Base-by-base conservation (phyloP, 2,113 vertebrate genomes). In the Etheostoma cragini region DNA sequence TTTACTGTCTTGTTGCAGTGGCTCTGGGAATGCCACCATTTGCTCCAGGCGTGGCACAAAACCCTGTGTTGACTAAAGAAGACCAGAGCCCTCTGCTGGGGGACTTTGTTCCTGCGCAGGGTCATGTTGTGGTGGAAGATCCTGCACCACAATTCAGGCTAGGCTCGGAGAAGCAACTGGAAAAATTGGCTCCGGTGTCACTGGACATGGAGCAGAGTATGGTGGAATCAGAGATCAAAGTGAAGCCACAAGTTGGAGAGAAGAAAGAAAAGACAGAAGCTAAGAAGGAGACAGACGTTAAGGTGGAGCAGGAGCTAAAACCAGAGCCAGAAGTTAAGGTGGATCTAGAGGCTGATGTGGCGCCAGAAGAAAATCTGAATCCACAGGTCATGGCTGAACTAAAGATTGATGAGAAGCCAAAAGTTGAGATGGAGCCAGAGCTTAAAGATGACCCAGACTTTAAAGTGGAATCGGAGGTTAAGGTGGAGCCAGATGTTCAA, bases 41-140 rank as follows among this genome's bases (percentile, higher is more conserved):
- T 33, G 60, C 60, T 24, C 54, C 6, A 24, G 56, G 5, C 17
- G 42, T 38, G 60, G 57, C 0, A 21, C 57, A 71, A 69, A 76
- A 6, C 45, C 26, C 77, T 38, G 68, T 22, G n/a, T 11, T 77
- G 3, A 7, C 11, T 3, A 8, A 66, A 47, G 69, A 64, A 16
- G 47, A 89, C 0, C 68, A 45, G 63, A 63, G 26, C 33, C 84
- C 72, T 45, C 56, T 83, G 38, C 12, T 73, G 70, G 81, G 45
- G 22, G 88, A 90, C 13, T 1, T 1, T 38, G n/a, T 91, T 21
- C 90, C 90, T 30, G 45, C 49, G 30, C 87, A 87, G 75, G 92
- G 85, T 17, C 87, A 85, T 56, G 87, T 92, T 42, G 83, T 80
- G 76, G 83, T 86, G 73, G 88, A 92, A 7, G 53, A 88, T 47